Evolutionary conservation across 35 echinoderm and acorn worm species (phyloP), one percentile per base, ranked within the genome.

Genomic region (Ophiothrix spiculata): DNA sequence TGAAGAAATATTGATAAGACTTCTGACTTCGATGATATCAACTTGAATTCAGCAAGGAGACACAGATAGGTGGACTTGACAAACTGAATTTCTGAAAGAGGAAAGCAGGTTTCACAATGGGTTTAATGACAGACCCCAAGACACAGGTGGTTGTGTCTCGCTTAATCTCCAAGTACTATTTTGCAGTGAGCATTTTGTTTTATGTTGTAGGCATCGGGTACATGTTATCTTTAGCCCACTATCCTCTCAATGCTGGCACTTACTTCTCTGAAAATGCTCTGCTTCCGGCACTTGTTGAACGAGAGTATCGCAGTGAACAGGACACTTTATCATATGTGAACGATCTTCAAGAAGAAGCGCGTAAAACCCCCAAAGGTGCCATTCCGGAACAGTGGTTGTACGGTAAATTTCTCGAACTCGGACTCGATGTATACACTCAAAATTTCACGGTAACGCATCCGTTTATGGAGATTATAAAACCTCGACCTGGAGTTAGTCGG

Each of bases 241-340:
- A 79, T 16, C 73, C 84, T 4, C 86, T 99, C 45, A 99, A 91
- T 80, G 89, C 93, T 31, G 81, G 64, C 14, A 99, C 92, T 1
- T 99, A 99, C 81, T 94, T 99, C 86, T 99, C 96, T 36, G 96
- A 99, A 77, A 99, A 99, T 91, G 96, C 96, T 28, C 87, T 99
- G 31, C 85, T 94, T 32, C 96, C 96, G 32, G 96, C 92, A 16
- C 75, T 99, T 36, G 96, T 99, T 17, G 96, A 99, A 19, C 81
- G 89, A 31, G 85, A 94, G 87, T 99, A 94, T 83, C 74, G 16
- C 14, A 88, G 45, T 38, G 83, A 79, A 42, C 40, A 75, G 21
- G 86, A 91, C 83, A 81, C 79, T 33, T 41, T 39, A n/a, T 80
- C 63, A 1, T 91, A 92, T 42, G 78, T 45, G 17, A 83, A 88